phyloP scores from a whole-genome alignment of 2,113 vertebrate species.

The Brienomyrus brachyistius region DNA sequence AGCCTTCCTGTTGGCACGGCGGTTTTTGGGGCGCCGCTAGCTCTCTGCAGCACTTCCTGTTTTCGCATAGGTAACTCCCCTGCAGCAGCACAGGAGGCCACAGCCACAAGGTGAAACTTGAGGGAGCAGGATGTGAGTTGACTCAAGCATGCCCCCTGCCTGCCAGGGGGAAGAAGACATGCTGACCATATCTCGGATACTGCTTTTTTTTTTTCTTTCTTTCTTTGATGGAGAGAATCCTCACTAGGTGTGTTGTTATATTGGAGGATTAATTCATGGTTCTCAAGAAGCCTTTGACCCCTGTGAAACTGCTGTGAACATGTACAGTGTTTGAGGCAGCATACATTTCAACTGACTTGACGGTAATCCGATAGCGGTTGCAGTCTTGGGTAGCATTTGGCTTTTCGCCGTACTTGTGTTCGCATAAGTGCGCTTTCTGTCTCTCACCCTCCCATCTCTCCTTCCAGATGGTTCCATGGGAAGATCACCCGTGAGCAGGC shows the following conservation, averaged over 20 bases:
- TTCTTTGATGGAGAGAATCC: background rate
- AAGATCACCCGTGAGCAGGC: constrained; percentile 92
- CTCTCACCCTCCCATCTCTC: background rate
- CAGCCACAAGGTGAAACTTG: background rate
- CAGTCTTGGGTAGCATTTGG: background rate
- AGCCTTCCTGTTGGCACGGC: background rate
- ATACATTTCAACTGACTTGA: background rate
- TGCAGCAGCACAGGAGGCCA: background rate
- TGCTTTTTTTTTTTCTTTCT: background rate
- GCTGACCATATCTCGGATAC: background rate
- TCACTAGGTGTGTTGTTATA: background rate
- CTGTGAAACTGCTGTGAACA: background rate
- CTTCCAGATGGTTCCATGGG: constrained; percentile 88
- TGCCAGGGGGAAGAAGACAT: background rate
- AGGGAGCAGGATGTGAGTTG: background rate
- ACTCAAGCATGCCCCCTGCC: background rate
- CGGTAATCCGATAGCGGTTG: background rate
- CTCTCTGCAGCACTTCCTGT: constrained; percentile 9
- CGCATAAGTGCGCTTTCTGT: background rate
- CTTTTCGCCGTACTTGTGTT: background rate
- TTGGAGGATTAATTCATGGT: background rate
- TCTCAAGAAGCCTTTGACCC: background rate
- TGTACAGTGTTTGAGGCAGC: background rate
- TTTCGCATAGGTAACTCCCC: background rate
- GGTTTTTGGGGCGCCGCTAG: background rate